Evolutionary conservation across 2,888 invertebrate species (phyloP).

Genomic region (Rugalucina vietnamica): DNA sequence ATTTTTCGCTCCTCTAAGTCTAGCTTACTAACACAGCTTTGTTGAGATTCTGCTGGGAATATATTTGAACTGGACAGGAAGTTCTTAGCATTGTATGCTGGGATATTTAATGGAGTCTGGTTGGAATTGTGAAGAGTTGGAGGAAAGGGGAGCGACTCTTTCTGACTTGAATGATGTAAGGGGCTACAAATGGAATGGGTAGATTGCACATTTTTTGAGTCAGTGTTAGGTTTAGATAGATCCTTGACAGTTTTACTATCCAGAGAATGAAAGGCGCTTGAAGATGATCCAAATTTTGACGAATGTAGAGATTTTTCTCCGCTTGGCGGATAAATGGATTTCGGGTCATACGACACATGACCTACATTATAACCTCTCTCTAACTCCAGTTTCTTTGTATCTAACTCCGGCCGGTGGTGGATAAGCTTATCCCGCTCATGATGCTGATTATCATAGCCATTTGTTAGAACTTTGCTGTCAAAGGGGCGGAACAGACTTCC

Average conservation of each 20-base stretch:
- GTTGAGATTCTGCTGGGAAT: constrained; percentile 57
- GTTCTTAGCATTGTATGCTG: constrained; percentile 41
- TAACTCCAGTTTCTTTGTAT: constrained; percentile 22
- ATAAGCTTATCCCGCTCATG: background rate
- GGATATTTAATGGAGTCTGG: constrained; percentile 52
- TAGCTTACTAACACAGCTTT: constrained; percentile 76
- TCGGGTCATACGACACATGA: constrained; percentile 15
- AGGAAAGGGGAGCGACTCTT: background rate
- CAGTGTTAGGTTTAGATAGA: constrained; percentile 18
- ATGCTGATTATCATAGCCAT: constrained; percentile 56
- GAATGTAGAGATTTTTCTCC: constrained; percentile 6
- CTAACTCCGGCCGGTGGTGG: constrained; percentile 16
- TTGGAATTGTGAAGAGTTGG: constrained; percentile 18
- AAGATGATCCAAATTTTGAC: constrained; percentile 45
- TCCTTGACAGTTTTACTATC: constrained; percentile 44
- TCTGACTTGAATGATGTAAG: background rate
- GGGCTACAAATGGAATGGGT: constrained; percentile 7
- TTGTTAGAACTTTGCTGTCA: constrained; percentile 67
- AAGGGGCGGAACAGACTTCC: constrained; percentile 74
- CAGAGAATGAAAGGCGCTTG: constrained; percentile 59
- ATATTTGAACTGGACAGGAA: constrained; percentile 14
- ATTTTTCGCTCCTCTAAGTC: constrained; percentile 80
- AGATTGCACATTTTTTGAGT: constrained; percentile 22
- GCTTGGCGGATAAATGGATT: background rate
- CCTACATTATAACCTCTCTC: constrained; percentile 4